Evolutionary conservation across 2,797 vertebrate genomes (phyloP).

Genomic region (Loris lydekkerianus): DNA sequence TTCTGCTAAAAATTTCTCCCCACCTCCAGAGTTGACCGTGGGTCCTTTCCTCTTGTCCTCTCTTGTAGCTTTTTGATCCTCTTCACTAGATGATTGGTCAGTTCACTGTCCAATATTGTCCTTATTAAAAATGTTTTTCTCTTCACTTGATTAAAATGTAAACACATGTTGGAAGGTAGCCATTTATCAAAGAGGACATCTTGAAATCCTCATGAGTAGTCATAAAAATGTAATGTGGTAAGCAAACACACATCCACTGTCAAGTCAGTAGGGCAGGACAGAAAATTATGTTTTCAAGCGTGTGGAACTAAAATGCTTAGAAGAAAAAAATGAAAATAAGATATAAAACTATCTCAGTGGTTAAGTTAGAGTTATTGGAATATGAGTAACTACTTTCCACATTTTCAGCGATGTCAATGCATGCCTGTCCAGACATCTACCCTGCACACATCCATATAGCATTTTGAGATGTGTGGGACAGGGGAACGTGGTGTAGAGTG

Average conservation of each 20-base stretch:
- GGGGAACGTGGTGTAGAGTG: not conserved
- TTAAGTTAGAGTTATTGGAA: not conserved
- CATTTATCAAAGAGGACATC: constrained; percentile 44
- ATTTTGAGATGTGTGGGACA: not conserved
- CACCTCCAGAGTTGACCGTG: not conserved
- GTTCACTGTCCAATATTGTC: not conserved
- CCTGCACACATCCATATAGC: not conserved
- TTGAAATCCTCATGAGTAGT: constrained; percentile 25
- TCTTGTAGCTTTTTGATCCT: not conserved
- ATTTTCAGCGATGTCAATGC: not conserved
- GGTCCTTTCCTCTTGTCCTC: not conserved
- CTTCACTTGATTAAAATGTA: not conserved
- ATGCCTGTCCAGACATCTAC: not conserved
- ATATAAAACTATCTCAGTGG: not conserved
- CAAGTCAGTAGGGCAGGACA: constrained; percentile 8
- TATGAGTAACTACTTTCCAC: not conserved
- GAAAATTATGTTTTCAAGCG: constrained; percentile 46
- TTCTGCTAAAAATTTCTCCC: not conserved
- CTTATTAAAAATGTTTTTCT: not conserved
- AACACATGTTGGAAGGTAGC: constrained; percentile 10
- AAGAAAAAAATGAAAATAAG: constrained; percentile 4
- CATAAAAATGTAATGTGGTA: constrained; percentile 59
- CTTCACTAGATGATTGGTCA: too few relatives aligned
- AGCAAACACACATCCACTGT: constrained; percentile 13
- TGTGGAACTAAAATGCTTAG: constrained; percentile 48